phyloP scores from a whole-genome alignment of 2,888 invertebrate genomes.

The Oligia fasciuncula region DNA sequence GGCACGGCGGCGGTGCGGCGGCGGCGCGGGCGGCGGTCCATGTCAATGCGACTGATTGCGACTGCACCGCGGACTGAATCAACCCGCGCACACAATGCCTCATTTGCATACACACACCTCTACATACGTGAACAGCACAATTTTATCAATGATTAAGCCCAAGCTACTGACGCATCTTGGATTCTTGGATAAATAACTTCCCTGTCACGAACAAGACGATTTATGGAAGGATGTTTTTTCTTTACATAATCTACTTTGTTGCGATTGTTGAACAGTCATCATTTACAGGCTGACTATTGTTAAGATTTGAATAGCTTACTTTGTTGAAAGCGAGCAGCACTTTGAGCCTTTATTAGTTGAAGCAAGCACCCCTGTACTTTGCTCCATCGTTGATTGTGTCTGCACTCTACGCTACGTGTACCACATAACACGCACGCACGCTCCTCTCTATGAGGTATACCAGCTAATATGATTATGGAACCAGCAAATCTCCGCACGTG shows the following conservation, averaged over 20 bases:
- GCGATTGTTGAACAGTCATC: slow-evolving; percentile 26
- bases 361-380: slow-evolving; percentile 73
- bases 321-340: slow-evolving; percentile 44
- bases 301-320: slow-evolving; percentile 16
- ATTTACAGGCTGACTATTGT: slow-evolving; percentile 9
- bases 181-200: slow-evolving; percentile 59
- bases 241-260: slow-evolving; percentile 12
- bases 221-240: slow-evolving; percentile 47
- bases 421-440: slow-evolving; percentile 32
- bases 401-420: slow-evolving; percentile 65
- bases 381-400: slow-evolving; percentile 73
- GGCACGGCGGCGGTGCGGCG: slow-evolving; percentile 35
- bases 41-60: slow-evolving; percentile 81
- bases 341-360: slow-evolving; percentile 73
- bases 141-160: slow-evolving; percentile 71
- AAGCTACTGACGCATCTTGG: slow-evolving; percentile 67
- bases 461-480: slow-evolving; percentile 53
- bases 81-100: slow-evolving; percentile 74
- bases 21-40: slow-evolving; percentile 61
- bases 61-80: slow-evolving; percentile 70
- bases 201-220: slow-evolving; percentile 43
- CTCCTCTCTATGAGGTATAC: slow-evolving; percentile 17
- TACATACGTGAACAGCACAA: slow-evolving; percentile 67
- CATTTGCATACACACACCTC: slow-evolving; percentile 74
- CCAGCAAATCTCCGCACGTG: slow-evolving; percentile 63